phyloP scores from a whole-genome alignment of 2,888 invertebrate genomes.

The Epiblema foenella region DNA sequence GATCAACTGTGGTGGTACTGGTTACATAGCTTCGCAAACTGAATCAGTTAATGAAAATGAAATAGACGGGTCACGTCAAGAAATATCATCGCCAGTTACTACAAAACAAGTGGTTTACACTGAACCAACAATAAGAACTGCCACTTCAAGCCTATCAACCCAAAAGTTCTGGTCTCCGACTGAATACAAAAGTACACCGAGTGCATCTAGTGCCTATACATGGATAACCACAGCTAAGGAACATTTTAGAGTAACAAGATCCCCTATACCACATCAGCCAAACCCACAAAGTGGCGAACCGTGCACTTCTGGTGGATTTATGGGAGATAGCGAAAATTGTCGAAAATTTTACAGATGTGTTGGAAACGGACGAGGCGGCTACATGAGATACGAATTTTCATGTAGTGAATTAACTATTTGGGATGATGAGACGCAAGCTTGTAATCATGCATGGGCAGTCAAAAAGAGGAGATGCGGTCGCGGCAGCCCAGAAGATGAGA shows the following conservation, averaged over 20 bases:
- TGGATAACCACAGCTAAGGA: slow-evolving; percentile 43
- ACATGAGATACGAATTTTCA: slow-evolving; percentile 88
- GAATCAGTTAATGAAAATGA: slow-evolving; percentile 72
- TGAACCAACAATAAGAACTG: slow-evolving; percentile 43
- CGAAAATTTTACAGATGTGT: slow-evolving; percentile 93
- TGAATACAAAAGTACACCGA: slow-evolving; percentile 37
- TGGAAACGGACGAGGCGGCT: slow-evolving; percentile 85
- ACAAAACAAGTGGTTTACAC: slow-evolving; percentile 54
- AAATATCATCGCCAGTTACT: slow-evolving; percentile 69
- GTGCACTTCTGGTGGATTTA: slow-evolving; percentile 89
- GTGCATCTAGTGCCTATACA: slow-evolving; percentile 43
- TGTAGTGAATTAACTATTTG: slow-evolving; percentile 92
- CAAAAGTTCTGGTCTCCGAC: slow-evolving; percentile 32
- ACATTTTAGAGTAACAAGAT: slow-evolving; percentile 19
- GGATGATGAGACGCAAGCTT: slow-evolving; percentile 89
- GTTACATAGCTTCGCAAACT: slow-evolving; percentile 36
- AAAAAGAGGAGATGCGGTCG: slow-evolving; percentile 71
- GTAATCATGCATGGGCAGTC: slow-evolving; percentile 89
- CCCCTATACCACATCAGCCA: slow-evolving; percentile 38
- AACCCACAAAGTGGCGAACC: slow-evolving; percentile 52
- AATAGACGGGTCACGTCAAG: slow-evolving; percentile 64
- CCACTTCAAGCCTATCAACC: slow-evolving; percentile 7
- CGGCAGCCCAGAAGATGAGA: slow-evolving; percentile 50
- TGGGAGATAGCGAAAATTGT: slow-evolving; percentile 89
- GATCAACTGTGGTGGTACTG: slow-evolving; percentile 85